Conservation (phyloP, 2,888 invertebrate species). For the Gibbula magus region DNA sequence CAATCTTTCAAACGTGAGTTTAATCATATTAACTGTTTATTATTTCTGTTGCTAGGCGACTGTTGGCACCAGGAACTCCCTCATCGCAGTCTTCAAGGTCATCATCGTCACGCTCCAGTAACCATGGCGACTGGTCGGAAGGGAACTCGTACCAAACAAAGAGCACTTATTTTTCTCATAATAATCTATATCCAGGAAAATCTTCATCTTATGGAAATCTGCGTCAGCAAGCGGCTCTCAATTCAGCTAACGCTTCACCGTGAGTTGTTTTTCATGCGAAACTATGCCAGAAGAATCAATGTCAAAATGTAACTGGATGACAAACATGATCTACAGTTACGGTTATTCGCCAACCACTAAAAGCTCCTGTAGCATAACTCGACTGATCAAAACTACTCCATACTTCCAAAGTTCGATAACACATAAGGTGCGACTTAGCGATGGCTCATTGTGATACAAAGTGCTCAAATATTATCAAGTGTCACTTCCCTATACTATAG, state of each 20-base stretch:
- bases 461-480: too few relatives aligned
- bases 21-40: not conserved
- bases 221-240: not conserved
- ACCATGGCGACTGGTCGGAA: slow-evolving; percentile 18
- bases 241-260: slow-evolving; percentile 17
- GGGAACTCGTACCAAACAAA: slow-evolving; percentile 9
- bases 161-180: slow-evolving; percentile 1
- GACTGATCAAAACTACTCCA: too few relatives aligned
- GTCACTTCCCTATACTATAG: too few relatives aligned
- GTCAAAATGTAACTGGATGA: too few relatives aligned
- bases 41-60: not conserved
- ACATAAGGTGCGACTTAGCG: too few relatives aligned
- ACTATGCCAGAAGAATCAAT: too few relatives aligned
- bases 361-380: too few relatives aligned
- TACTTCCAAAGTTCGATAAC: too few relatives aligned
- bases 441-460: too few relatives aligned
- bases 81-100: not conserved
- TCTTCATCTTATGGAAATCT: not conserved
- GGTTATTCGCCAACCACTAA: too few relatives aligned
- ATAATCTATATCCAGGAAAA: not conserved
- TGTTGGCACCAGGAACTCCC: slow-evolving; percentile 3
- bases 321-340: too few relatives aligned
- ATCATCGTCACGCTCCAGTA: not conserved
- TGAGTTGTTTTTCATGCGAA: not conserved
- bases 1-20: too few relatives aligned